A percentile compares a stretch with the other conserved stretches of the same genome.
Conservation (phyloP, 2,888 invertebrate species). For the Andrena bucephala region DNA sequence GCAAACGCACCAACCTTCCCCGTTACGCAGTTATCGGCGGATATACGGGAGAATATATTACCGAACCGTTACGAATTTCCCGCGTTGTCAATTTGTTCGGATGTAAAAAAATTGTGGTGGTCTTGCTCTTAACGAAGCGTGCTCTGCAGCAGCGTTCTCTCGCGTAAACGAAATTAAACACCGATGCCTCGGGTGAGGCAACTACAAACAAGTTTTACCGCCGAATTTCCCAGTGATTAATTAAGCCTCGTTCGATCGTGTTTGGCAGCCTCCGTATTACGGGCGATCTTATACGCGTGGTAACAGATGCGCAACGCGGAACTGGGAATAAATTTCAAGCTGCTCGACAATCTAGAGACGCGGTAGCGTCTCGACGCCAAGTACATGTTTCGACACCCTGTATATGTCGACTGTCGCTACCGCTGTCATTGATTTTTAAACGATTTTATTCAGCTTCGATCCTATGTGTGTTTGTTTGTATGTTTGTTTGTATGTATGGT, state of each 20-base stretch:
- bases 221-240: conserved; percentile 49
- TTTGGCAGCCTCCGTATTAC: conserved; percentile 27
- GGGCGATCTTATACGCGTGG: conserved; percentile 17
- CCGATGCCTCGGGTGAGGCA: conserved; percentile 12
- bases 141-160: background rate
- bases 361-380: no score
- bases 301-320: conserved; percentile 30
- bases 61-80: background rate
- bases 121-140: background rate
- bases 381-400: no score
- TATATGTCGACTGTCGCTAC: no score
- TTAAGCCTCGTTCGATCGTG: conserved; percentile 50
- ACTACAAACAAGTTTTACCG: conserved; percentile 28
- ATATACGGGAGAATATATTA: background rate
- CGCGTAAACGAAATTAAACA: conserved; percentile 29
- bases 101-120: background rate
- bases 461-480: no score
- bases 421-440: no score
- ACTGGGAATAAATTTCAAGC: conserved; percentile 27
- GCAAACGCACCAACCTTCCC: conserved; percentile 10
- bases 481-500: no score
- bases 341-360: background rate
- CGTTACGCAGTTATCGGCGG: conserved; percentile 35
- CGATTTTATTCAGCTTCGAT: no score
- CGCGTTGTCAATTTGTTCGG: background rate